phyloP scores from a whole-genome alignment of 2,888 invertebrate genomes.

The Caenorhabditis sp. region DNA sequence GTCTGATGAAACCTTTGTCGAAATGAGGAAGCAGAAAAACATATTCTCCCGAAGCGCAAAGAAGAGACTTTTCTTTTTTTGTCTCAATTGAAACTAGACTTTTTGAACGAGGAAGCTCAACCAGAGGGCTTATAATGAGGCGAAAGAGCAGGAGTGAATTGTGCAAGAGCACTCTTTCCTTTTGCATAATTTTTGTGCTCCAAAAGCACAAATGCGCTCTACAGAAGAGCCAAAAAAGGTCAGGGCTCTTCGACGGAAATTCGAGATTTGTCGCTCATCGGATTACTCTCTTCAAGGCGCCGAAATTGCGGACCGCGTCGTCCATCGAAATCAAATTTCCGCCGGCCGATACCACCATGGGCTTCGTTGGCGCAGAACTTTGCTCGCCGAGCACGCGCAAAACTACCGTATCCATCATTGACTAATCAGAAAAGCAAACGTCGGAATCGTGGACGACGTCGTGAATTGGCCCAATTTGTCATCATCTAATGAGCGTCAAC shows the following conservation, averaged over 20 bases:
- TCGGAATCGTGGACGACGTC: constrained; percentile 17
- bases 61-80: background rate
- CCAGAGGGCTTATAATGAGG: constrained; percentile 40
- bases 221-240: constrained; percentile 24
- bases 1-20: too few species aligned
- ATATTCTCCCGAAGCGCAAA: background rate
- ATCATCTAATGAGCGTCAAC: constrained; percentile 47
- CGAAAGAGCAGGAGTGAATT: constrained; percentile 32
- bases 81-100: background rate
- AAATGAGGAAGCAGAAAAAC: too few species aligned
- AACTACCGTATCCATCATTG: constrained; percentile 28
- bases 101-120: constrained; percentile 13
- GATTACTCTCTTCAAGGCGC: constrained; percentile 36
- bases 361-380: constrained; percentile 2
- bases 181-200: constrained; percentile 34
- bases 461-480: constrained; percentile 52
- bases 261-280: constrained; percentile 33
- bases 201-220: background rate
- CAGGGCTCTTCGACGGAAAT: constrained; percentile 21
- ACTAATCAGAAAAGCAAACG: constrained; percentile 7
- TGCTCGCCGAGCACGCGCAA: background rate
- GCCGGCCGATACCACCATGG: background rate
- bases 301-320: constrained; percentile 11
- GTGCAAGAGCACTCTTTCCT: constrained; percentile 24
- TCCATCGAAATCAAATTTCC: constrained; percentile 31